Percentiles rank a stretch among this genome's conserved stretches.
These are phyloP conservation scores for Sander lucioperca DNA, from an alignment of 2,113 vertebrate genomes.

Conservation along the genomic window DNA sequence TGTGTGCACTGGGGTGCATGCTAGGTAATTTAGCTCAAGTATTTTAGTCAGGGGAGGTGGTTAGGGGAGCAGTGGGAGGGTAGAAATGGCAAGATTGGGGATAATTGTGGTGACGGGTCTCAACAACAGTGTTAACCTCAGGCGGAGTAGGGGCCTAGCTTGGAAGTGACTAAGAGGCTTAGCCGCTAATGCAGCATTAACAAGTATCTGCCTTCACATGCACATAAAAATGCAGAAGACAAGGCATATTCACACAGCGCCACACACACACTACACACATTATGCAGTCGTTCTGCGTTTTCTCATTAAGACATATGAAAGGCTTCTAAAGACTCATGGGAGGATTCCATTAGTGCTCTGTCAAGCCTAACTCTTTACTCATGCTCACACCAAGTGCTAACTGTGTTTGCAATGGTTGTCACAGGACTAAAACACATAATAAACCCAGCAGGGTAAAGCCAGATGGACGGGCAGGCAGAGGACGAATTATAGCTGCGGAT, in stretches of 20 bases:
- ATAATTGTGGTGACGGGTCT: slow-evolving; percentile 53
- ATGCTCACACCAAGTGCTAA: slow-evolving; percentile 55
- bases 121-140: slow-evolving; percentile 62
- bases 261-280: slow-evolving; percentile 38
- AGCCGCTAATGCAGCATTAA: slow-evolving; percentile 61
- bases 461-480: slow-evolving; percentile 26
- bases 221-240: slow-evolving; percentile 21
- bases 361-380: slow-evolving; percentile 73
- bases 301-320: slow-evolving; percentile 80
- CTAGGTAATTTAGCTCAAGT: slow-evolving; percentile 40
- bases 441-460: slow-evolving; percentile 36
- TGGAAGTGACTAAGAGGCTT: slow-evolving; percentile 68
- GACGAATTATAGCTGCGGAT: slow-evolving; percentile 22
- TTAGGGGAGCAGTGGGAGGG: slow-evolving; percentile 25
- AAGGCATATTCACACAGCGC: slow-evolving; percentile 13
- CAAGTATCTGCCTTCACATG: slow-evolving; percentile 30
- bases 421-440: slow-evolving; percentile 64
- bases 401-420: slow-evolving; percentile 68
- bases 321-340: slow-evolving; percentile 72
- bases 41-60: slow-evolving; percentile 27
- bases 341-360: slow-evolving; percentile 75
- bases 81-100: slow-evolving; percentile 52
- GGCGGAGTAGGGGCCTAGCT: slow-evolving; percentile 31
- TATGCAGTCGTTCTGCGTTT: slow-evolving; percentile 59
- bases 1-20: slow-evolving; percentile 32